Conservation (phyloP, 2,797 vertebrate genomes). For the Anguilla anguilla region DNA sequence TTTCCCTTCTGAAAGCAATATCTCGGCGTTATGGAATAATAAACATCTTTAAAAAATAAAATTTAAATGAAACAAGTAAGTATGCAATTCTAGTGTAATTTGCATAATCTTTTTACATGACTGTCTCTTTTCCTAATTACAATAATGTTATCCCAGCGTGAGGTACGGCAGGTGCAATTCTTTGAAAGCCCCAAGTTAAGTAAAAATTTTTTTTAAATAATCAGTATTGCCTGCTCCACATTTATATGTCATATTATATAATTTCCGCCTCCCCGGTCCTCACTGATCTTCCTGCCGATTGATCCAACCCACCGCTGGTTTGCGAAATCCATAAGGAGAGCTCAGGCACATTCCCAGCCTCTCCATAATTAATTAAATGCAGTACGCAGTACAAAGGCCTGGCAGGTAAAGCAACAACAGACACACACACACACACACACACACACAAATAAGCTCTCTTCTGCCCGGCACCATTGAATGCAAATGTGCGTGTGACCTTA, state of each 20-base stretch:
- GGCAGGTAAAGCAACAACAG: constrained; percentile 3
- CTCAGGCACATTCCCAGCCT: not conserved
- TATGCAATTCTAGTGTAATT: constrained; percentile 52
- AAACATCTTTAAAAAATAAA: constrained; percentile 60
- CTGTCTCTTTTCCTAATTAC: constrained; percentile 33
- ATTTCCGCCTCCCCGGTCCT: not conserved
- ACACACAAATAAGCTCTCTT: not conserved
- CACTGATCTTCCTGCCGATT: not conserved
- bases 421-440: not conserved
- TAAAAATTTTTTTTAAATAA: no score
- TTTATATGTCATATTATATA: not conserved
- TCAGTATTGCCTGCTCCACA: not conserved
- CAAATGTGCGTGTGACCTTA: constrained; percentile 6
- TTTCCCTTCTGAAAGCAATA: constrained; percentile 41
- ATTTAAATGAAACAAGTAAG: constrained; percentile 42
- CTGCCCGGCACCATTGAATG: not conserved
- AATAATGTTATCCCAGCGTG: constrained; percentile 53
- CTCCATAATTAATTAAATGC: constrained; percentile 20
- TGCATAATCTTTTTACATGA: constrained; percentile 48
- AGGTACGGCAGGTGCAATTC: constrained; percentile 43
- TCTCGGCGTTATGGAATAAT: constrained; percentile 61
- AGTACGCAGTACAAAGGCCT: constrained; percentile 5
- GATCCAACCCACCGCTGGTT: not conserved
- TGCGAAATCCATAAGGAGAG: not conserved
- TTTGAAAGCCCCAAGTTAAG: not conserved